A percentile compares a stretch with the other conserved stretches of the same genome.
These are phyloP conservation scores for Tachina lurida DNA, from an alignment of 2,888 invertebrate genomes.

Conservation along the genomic window DNA sequence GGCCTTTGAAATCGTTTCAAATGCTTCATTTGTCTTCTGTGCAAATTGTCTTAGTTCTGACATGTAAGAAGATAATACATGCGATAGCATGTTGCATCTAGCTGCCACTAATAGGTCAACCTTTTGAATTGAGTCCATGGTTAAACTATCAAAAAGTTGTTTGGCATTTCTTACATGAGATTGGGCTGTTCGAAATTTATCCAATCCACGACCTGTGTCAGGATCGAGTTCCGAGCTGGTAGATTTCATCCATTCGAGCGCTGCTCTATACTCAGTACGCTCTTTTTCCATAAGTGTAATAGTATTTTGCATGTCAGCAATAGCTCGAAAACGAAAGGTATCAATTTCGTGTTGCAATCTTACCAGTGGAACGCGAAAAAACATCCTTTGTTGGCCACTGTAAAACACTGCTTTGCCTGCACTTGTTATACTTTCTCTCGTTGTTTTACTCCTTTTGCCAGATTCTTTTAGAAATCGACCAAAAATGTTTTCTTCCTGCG, in stretches of 20 bases:
- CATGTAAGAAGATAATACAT: constrained; percentile 96
- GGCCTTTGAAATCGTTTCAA: constrained; percentile 87
- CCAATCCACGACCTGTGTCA: constrained; percentile 96
- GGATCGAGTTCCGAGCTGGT: constrained; percentile 97
- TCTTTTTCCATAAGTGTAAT: constrained; percentile 97
- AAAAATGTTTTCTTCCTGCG: constrained; percentile 97
- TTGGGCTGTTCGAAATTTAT: constrained; percentile 96
- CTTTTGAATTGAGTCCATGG: constrained; percentile 98
- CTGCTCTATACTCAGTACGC: constrained; percentile 97
- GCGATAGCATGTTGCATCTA: constrained; percentile 99
- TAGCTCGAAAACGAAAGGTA: constrained; percentile 96
- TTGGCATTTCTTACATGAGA: constrained; percentile 91
- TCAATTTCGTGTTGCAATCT: constrained; percentile 98
- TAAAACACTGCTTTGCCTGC: constrained; percentile 94
- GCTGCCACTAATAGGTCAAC: constrained; percentile 97
- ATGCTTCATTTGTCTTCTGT: constrained; percentile 92
- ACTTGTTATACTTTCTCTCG: constrained; percentile 91
- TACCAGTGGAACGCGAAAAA: constrained; percentile 92
- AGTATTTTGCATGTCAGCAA: constrained; percentile 86
- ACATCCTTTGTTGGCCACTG: constrained; percentile 95
- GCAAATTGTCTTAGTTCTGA: constrained; percentile 92
- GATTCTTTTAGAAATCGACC: constrained; percentile 97
- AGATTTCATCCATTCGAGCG: constrained; percentile 99
- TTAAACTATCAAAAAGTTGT: constrained; percentile 94
- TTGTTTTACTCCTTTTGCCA: constrained; percentile 93